Conservation (phyloP, 1,140 invertebrate genomes). For the Scaptomyza graminum region DNA sequence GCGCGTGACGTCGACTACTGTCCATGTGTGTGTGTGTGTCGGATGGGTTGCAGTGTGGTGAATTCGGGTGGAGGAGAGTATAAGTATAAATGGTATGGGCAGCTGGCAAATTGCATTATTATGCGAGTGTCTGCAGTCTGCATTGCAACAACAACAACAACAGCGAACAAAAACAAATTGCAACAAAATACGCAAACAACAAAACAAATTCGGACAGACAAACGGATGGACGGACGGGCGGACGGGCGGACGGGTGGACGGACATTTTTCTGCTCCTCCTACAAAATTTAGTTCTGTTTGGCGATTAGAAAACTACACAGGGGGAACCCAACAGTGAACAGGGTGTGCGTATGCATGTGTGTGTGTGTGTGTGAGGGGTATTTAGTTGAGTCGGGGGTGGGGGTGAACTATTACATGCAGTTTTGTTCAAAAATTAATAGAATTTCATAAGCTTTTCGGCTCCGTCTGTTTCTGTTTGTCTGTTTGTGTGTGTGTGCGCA, state of each 20-base stretch:
- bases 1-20: constrained; percentile 71
- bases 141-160: constrained; percentile 52
- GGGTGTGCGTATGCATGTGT: not conserved
- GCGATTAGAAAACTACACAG: constrained; percentile 43
- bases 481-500: constrained; percentile 4
- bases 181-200: constrained; percentile 73
- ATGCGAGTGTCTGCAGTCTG: constrained; percentile 83
- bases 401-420: constrained; percentile 60
- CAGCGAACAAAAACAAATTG: constrained; percentile 64
- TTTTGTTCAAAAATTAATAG: constrained; percentile 83
- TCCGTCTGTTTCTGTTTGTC: constrained; percentile 35
- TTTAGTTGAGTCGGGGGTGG: constrained; percentile 7
- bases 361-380: not conserved
- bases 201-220: constrained; percentile 47
- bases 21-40: constrained; percentile 17
- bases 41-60: not conserved
- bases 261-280: not conserved
- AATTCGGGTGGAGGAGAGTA: not conserved
- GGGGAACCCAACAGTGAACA: not conserved
- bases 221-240: not conserved
- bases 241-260: not conserved
- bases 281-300: constrained; percentile 2
- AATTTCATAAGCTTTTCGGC: constrained; percentile 79
- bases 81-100: constrained; percentile 33
- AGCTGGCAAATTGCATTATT: constrained; percentile 83